phyloP scores from a whole-genome alignment of 2,888 invertebrate genomes.

The Torymus texanus region DNA sequence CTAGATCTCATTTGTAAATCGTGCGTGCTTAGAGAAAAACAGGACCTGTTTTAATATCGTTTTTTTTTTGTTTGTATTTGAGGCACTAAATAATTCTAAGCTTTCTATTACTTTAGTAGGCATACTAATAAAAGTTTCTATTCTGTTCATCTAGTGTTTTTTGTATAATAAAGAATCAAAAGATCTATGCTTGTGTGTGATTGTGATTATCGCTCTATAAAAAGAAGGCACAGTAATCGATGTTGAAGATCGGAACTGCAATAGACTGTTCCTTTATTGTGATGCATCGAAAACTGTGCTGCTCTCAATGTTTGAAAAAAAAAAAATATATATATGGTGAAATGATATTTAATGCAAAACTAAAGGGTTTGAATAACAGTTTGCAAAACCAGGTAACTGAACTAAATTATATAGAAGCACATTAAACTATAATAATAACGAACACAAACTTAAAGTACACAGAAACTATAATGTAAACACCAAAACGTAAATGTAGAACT shows the following conservation, averaged over 20 bases:
- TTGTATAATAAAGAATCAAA: slow-evolving; percentile 29
- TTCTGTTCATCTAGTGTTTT: slow-evolving; percentile 32
- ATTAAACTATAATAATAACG: slow-evolving; percentile 25
- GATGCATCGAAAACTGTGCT: slow-evolving; percentile 55
- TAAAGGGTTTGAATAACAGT: slow-evolving; percentile 24
- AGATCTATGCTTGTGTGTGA: slow-evolving; percentile 39
- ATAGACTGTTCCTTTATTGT: slow-evolving; percentile 47
- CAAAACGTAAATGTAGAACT: slow-evolving; percentile 39
- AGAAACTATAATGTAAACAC: slow-evolving; percentile 41
- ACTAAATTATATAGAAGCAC: slow-evolving; percentile 47
- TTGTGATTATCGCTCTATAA: slow-evolving; percentile 30
- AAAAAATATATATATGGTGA: slow-evolving; percentile 8
- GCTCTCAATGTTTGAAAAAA: slow-evolving; percentile 51
- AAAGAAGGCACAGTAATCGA: slow-evolving; percentile 53
- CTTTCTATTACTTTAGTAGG: slow-evolving; percentile 48
- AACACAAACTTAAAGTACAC: slow-evolving; percentile 31
- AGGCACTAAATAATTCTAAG: slow-evolving; percentile 47
- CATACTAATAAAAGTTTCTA: slow-evolving; percentile 45
- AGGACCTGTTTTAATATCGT: slow-evolving; percentile 25
- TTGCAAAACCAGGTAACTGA: slow-evolving; percentile 36
- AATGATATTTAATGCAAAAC: slow-evolving; percentile 38
- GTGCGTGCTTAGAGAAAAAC: slow-evolving; percentile 51
- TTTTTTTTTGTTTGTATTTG: slow-evolving; percentile 18
- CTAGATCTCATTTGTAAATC: slow-evolving; percentile 39
- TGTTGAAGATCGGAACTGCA: slow-evolving; percentile 49